Conservation (phyloP, 2,113 vertebrate species). For the Bothrops jararaca region DNA sequence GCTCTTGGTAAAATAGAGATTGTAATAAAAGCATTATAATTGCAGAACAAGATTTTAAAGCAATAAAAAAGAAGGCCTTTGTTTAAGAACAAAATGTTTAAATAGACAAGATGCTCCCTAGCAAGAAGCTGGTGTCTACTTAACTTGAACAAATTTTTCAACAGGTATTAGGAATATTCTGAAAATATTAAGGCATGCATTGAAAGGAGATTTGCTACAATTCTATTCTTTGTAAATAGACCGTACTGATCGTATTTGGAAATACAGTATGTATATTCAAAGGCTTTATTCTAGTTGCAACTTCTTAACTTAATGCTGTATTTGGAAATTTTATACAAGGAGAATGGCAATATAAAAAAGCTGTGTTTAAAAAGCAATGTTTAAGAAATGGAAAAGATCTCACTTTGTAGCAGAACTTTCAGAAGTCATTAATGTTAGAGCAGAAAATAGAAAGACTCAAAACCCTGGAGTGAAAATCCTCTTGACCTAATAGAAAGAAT, state of each 20-base stretch:
- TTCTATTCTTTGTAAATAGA: constrained; percentile 2
- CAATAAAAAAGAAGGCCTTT: neutral
- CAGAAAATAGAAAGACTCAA: neutral
- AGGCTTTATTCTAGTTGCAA: neutral
- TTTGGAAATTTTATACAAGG: neutral
- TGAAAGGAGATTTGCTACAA: neutral
- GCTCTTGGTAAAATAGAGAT: neutral
- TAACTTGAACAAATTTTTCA: neutral
- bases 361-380: neutral
- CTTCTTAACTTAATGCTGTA: neutral
- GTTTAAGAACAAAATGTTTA: neutral
- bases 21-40: neutral
- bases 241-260: neutral
- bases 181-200: neutral
- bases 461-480: neutral
- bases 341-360: neutral
- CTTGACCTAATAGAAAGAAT: neutral
- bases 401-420: neutral
- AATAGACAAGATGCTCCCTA: neutral
- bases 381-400: neutral
- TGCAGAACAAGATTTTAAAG: neutral
- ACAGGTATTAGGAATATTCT: neutral
- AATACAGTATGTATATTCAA: neutral
- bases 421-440: neutral
- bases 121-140: neutral